Evolutionary conservation across 2,113 vertebrate species (phyloP), one percentile per base, ranked within the genome.

Genomic region (Nothocercus julius): DNA sequence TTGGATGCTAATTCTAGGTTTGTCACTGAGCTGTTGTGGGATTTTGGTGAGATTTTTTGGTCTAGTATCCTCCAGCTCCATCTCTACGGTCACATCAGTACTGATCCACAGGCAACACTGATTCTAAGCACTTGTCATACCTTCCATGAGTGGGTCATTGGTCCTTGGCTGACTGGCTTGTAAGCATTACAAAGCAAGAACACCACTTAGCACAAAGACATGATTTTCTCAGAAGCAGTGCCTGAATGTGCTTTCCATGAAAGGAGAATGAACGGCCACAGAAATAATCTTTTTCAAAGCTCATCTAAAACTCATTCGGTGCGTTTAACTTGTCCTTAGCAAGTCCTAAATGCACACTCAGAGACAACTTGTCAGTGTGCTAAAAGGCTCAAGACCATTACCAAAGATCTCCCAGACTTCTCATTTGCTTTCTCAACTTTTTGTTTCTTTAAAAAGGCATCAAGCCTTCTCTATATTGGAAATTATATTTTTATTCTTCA

Each of bases 321-420:
- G 87, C 67, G 36, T 91, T 95, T 87, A 82, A 77, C 59, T 95
- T 89, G 4, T 95, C 92, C 95, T 95, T 93, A 96, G 54, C 75
- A 92, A 92, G 68, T 90, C 62, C 89, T 90, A 84, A 90, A 84
- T 44, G 89, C 38, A 73, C 24, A 30, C 47, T 88, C 1, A 3
- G 51, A 95, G 92, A 27, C 7, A 85, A 82, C 47, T 87, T 94
- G 32, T 38, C 38, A 89, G 40, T 5, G 2, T 79, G 38, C 14
- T 75, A 56, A 72, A 84, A 89, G 47, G 47, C 47, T 10, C 47
- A 22, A 49, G 21, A 49, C 5, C 0, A 22, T 44, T 81, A 78
- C 4, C 25, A 75, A 30, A 49, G 58, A 82, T 7, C 28, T 84
- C 11, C 3, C 11, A 63, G 16, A 3, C 6, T 47, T 84, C 90